phyloP scores from a whole-genome alignment of 30 jellyfish, hydroid and myxozoan species.

The Haliclystus octoradiatus region DNA sequence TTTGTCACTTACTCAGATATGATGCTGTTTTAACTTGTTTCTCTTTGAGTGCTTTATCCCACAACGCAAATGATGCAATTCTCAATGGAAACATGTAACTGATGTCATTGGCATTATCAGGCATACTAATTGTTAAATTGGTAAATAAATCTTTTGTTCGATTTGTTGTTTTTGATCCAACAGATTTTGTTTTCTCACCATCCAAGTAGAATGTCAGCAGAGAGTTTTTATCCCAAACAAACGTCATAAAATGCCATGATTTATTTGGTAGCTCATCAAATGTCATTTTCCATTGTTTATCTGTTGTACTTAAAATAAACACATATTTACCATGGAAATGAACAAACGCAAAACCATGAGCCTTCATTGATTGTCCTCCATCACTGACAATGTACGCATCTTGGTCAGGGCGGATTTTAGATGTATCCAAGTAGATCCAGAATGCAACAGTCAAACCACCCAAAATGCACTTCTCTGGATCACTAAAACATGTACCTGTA shows the following conservation, averaged over 20 bases:
- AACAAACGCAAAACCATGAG: conserved; percentile 95
- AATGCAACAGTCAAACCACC: conserved; percentile 91
- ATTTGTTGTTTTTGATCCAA: conserved; percentile 26
- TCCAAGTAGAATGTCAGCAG: conserved; percentile 43
- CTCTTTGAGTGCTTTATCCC: conserved; percentile 87
- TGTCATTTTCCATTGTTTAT: conserved; percentile 84
- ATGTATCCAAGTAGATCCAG: conserved; percentile 58
- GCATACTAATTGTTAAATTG: conserved; percentile 71
- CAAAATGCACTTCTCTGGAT: conserved; percentile 84
- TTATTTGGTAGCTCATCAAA: conserved; percentile 35
- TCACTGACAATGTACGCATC: conserved; percentile 97
- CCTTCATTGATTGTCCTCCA: conserved; percentile 96
- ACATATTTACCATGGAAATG: conserved; percentile 92
- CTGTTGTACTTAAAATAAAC: conserved; percentile 59
- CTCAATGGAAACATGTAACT: conserved; percentile 79
- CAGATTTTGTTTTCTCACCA: conserved; percentile 44
- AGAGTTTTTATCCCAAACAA: conserved; percentile 82
- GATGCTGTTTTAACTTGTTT: conserved; percentile 58
- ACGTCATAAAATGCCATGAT: conserved; percentile 58
- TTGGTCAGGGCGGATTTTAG: conserved; percentile 38
- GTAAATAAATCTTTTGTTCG: conserved; percentile 72
- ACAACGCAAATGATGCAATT: conserved; percentile 62
- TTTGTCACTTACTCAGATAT: conserved; percentile 25
- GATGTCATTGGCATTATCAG: conserved; percentile 76
- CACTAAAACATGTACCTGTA: conserved; percentile 97